A percentile compares a stretch with the other conserved stretches of the same genome.
phyloP scores from a whole-genome alignment of 2,113 vertebrate genomes.

The Dendropsophus ebraccatus region DNA sequence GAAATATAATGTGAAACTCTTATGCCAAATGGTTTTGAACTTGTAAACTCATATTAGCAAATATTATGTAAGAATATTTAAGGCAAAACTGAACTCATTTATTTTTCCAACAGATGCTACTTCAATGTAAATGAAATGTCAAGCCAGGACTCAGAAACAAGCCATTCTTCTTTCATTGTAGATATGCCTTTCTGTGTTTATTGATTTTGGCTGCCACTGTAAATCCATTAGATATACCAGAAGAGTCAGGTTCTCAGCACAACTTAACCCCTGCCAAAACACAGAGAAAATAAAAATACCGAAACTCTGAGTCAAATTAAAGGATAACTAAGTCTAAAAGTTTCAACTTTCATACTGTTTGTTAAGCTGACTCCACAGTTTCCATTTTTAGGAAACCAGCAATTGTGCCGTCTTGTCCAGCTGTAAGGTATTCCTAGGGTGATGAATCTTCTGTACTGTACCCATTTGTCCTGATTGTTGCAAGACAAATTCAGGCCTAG shows the following conservation, averaged over 20 bases:
- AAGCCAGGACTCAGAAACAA: neutral
- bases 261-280: constrained; percentile 30
- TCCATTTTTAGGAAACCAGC: neutral
- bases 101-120: constrained; percentile 10
- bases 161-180: constrained; percentile 20
- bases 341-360: neutral
- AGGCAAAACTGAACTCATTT: constrained; percentile 6
- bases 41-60: neutral
- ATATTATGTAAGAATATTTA: constrained; percentile 4
- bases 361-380: neutral
- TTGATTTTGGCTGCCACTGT: constrained; percentile 28
- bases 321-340: constrained; percentile 28
- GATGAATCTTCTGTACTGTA: constrained; percentile 20
- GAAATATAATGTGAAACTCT: neutral
- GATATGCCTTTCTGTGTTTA: constrained; percentile 23
- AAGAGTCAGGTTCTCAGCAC: constrained; percentile 24
- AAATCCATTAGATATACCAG: constrained; percentile 37
- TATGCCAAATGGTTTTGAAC: neutral
- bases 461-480: constrained; percentile 8
- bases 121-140: constrained; percentile 35
- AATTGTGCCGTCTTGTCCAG: neutral
- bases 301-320: constrained; percentile 5
- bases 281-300: constrained; percentile 7
- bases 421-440: neutral
- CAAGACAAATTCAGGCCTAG: neutral